Percentiles rank a stretch among this genome's conserved stretches.
Conservation (phyloP, 2,113 vertebrate genomes). For the Ceyx cyanopectus region DNA sequence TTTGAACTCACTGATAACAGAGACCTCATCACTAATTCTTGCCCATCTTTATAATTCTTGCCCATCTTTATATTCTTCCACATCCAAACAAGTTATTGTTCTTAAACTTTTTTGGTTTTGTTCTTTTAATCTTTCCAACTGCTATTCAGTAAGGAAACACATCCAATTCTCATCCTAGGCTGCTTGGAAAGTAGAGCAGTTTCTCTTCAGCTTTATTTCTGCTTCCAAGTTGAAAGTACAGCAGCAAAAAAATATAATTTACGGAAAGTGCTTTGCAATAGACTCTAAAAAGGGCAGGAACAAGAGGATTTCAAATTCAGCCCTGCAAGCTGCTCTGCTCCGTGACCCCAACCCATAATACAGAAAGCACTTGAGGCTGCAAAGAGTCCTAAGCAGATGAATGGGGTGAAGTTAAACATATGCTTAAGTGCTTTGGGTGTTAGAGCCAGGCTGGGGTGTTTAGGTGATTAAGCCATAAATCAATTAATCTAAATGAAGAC, state of each 20-base stretch:
- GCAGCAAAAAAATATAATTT: neutral
- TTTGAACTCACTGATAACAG: neutral
- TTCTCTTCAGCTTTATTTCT: neutral
- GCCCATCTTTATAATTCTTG: neutral
- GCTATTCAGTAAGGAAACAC: neutral
- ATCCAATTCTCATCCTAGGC: neutral
- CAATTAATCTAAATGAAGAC: neutral
- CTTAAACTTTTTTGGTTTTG: too few species aligned
- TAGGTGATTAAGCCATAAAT: conserved; percentile 40
- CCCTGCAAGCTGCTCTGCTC: neutral
- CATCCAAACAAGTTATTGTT: neutral
- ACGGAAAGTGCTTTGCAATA: neutral
- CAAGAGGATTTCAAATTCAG: neutral
- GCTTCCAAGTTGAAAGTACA: neutral
- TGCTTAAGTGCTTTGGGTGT: neutral
- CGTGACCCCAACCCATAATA: neutral
- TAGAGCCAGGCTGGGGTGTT: neutral
- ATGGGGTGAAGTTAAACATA: conserved; percentile 3
- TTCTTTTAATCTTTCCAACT: neutral
- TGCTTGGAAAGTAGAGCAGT: neutral
- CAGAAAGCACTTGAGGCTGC: neutral
- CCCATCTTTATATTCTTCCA: neutral
- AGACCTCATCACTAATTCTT: neutral
- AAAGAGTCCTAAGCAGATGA: conserved; percentile 14
- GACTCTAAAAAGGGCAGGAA: neutral